These are phyloP conservation scores for Drosophila malerkotliana DNA, from an alignment of 1,140 invertebrate species.

Conservation along the genomic window DNA sequence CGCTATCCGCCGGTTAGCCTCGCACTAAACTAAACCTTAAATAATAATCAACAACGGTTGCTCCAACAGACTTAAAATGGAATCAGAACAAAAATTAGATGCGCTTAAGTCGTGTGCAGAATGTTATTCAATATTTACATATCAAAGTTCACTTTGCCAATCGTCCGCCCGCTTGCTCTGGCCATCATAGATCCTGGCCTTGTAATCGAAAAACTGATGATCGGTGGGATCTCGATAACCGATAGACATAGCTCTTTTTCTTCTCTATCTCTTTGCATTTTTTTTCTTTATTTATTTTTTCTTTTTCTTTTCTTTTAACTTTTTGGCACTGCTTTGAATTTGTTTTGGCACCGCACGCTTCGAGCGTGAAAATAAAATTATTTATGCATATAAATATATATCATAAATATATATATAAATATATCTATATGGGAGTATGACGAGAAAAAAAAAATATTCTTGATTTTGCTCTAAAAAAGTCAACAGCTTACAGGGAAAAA, in stretches of 20 bases:
- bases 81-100: slow-evolving; percentile 62
- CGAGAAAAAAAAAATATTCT: slow-evolving; percentile 15
- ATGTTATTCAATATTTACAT: slow-evolving; percentile 55
- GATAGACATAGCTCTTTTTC: background rate
- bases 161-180: slow-evolving; percentile 3
- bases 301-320: slow-evolving; percentile 43
- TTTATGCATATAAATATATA: slow-evolving; percentile 43
- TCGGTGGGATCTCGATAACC: slow-evolving; percentile 59
- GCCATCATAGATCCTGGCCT: background rate
- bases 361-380: slow-evolving; percentile 66
- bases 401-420: slow-evolving; percentile 24
- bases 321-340: slow-evolving; percentile 78
- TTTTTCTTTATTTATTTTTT: slow-evolving; percentile 9
- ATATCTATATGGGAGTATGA: slow-evolving; percentile 41
- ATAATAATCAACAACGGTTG: slow-evolving; percentile 84
- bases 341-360: slow-evolving; percentile 78
- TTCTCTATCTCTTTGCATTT: background rate
- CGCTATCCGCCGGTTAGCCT: slow-evolving; percentile 57
- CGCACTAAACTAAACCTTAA: slow-evolving; percentile 84
- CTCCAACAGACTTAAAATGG: slow-evolving; percentile 76
- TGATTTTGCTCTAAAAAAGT: slow-evolving; percentile 26
- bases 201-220: slow-evolving; percentile 27
- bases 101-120: slow-evolving; percentile 51
- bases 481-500: slow-evolving; percentile 56
- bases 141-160: slow-evolving; percentile 53